Conservation (phyloP, 92 coral and sea anemone species). For the Porites rus region DNA sequence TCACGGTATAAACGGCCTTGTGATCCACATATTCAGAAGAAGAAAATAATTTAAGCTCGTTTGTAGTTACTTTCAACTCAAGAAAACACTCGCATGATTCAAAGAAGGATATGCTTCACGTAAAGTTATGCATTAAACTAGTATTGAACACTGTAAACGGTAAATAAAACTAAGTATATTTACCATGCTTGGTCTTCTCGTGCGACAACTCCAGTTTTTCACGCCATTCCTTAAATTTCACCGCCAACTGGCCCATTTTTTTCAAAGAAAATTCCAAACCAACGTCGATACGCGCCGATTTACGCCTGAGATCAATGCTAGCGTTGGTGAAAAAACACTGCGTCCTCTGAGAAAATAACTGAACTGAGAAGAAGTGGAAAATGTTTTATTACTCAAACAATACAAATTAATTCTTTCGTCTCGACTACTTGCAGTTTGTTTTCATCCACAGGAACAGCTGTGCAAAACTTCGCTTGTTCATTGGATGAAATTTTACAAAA, state of each 20-base stretch:
- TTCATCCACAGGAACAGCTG: conserved; percentile 23
- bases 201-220: conserved; percentile 41
- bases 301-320: no score
- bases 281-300: no score
- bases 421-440: conserved; percentile 17
- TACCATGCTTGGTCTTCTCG: conserved; percentile 47
- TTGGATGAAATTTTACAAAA: conserved; percentile 27
- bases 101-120: not conserved
- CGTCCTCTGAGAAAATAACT: not conserved
- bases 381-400: not conserved
- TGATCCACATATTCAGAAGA: no score
- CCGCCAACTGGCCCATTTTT: conserved; percentile 46
- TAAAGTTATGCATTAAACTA: not conserved
- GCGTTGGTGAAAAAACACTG: no score
- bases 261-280: not conserved
- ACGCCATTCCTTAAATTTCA: conserved; percentile 42
- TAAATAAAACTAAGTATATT: conserved; percentile 29
- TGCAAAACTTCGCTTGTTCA: conserved; percentile 10
- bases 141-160: not conserved
- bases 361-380: conserved; percentile 13
- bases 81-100: not conserved
- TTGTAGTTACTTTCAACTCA: no score
- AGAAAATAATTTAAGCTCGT: no score
- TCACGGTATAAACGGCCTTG: no score
- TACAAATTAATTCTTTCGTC: conserved; percentile 34